Evolutionary conservation across 2,888 invertebrate species (phyloP).

Genomic region (Latrodectus elegans): DNA sequence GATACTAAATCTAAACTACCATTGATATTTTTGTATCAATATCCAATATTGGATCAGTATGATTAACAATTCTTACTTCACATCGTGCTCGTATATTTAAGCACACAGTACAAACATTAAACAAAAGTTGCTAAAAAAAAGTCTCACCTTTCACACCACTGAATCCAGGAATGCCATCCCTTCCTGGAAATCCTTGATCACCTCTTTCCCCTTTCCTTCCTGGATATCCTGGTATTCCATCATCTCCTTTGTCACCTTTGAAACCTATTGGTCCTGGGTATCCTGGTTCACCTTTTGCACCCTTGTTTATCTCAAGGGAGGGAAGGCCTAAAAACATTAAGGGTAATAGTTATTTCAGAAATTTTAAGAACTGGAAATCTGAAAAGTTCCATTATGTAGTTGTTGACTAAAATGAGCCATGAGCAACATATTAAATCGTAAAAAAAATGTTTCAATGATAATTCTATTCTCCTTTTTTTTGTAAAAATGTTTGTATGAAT

Average conservation of each 20-base stretch:
- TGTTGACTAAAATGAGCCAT: too few relatives aligned
- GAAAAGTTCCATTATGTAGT: too few relatives aligned
- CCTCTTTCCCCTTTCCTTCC: conserved; percentile 66
- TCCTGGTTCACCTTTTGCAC: conserved; percentile 77
- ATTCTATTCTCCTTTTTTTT: too few relatives aligned
- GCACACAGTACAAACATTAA: background rate
- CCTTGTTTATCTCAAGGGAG: conserved; percentile 60
- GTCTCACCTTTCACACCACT: conserved; percentile 66
- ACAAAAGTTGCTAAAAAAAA: background rate
- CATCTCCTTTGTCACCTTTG: conserved; percentile 80
- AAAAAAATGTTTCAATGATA: too few relatives aligned
- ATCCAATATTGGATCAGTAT: too few relatives aligned
- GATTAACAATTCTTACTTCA: too few relatives aligned
- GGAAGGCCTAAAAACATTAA: conserved; percentile 57
- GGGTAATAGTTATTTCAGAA: background rate
- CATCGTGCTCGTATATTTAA: too few relatives aligned
- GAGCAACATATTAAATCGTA: too few relatives aligned
- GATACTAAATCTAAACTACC: too few relatives aligned
- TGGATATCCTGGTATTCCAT: conserved; percentile 76
- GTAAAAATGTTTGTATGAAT: too few relatives aligned
- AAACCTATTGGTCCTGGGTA: conserved; percentile 79
- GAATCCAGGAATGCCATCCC: conserved; percentile 69
- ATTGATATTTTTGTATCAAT: too few relatives aligned
- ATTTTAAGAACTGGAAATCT: too few relatives aligned
- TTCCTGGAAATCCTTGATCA: conserved; percentile 70